phyloP scores from a whole-genome alignment of 1,140 invertebrate species.

The Antheraea mylitta region DNA sequence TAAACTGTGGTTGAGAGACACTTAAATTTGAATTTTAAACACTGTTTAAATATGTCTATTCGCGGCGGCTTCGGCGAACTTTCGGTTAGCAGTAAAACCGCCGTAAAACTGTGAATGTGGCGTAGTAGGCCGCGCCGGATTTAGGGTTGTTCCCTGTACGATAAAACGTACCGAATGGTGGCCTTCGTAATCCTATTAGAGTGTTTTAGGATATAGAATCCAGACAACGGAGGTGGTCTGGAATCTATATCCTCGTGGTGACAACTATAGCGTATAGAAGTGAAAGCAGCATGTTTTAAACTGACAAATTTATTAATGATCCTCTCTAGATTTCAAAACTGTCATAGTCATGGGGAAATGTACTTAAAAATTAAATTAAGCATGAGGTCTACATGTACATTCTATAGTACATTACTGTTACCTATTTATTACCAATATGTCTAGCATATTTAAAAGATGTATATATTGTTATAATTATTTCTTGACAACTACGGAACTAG shows the following conservation, averaged over 20 bases:
- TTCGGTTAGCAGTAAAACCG: slow-evolving; percentile 43
- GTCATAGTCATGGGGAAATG: too few species aligned
- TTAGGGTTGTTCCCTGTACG: slow-evolving; percentile 18
- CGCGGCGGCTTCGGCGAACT: slow-evolving; percentile 1
- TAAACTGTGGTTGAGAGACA: slow-evolving; percentile 1
- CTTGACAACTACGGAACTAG: too few species aligned
- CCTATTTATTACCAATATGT: too few species aligned
- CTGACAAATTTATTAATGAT: not conserved
- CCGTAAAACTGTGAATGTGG: slow-evolving; percentile 40
- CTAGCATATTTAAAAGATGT: too few species aligned
- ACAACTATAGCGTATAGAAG: not conserved
- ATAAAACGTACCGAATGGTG: slow-evolving; percentile 28
- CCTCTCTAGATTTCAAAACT: not conserved
- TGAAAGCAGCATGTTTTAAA: not conserved
- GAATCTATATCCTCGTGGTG: too few species aligned
- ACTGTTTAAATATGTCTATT: slow-evolving; percentile 18
- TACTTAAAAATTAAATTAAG: too few species aligned
- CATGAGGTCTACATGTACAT: too few species aligned
- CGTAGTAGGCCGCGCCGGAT: slow-evolving; percentile 18
- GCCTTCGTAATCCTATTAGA: not conserved
- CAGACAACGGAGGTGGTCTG: not conserved
- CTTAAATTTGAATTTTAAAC: slow-evolving; percentile 20
- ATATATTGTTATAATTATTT: too few species aligned
- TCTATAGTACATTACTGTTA: too few species aligned
- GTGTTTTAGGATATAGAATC: not conserved